Evolutionary conservation across 2,888 invertebrate species (phyloP).

Genomic region (Ophioninae sp.): DNA sequence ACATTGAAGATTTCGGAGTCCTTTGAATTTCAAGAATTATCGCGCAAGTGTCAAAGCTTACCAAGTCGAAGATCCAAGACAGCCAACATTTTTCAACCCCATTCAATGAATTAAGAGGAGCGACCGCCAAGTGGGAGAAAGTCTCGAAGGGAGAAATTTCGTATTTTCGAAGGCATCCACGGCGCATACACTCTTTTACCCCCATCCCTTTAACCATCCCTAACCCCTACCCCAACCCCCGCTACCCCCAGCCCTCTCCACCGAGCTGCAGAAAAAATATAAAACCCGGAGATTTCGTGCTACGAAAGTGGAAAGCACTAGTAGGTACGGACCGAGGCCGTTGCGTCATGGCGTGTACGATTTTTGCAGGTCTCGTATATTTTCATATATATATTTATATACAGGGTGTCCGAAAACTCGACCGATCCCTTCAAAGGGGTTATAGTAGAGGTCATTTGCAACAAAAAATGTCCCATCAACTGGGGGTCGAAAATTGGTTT

Average conservation of each 20-base stretch:
- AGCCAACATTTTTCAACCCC: background rate
- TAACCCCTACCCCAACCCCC: no score
- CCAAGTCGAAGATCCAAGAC: no score
- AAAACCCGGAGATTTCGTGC: constrained; percentile 55
- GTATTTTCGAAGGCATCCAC: constrained; percentile 30
- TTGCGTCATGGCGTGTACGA: constrained; percentile 53
- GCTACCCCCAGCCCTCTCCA: no score
- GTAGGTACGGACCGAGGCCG: constrained; percentile 31
- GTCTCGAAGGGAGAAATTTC: constrained; percentile 28
- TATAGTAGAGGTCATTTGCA: no score
- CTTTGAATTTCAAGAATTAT: no score
- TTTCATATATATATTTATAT: constrained; percentile 19
- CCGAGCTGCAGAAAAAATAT: constrained; percentile 48
- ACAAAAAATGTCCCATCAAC: no score
- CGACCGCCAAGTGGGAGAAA: background rate
- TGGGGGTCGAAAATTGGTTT: no score
- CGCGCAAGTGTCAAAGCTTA: no score
- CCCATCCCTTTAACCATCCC: background rate
- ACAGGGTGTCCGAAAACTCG: no score
- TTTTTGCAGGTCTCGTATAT: constrained; percentile 57
- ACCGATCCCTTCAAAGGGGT: no score
- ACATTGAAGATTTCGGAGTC: no score
- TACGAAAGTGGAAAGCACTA: constrained; percentile 41
- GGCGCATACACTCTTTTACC: background rate
- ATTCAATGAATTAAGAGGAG: constrained; percentile 33